Evolutionary conservation across 2,113 vertebrate genomes (phyloP), one percentile per base, ranked within the genome.

Genomic region (Epinephelus cyanopodus): DNA sequence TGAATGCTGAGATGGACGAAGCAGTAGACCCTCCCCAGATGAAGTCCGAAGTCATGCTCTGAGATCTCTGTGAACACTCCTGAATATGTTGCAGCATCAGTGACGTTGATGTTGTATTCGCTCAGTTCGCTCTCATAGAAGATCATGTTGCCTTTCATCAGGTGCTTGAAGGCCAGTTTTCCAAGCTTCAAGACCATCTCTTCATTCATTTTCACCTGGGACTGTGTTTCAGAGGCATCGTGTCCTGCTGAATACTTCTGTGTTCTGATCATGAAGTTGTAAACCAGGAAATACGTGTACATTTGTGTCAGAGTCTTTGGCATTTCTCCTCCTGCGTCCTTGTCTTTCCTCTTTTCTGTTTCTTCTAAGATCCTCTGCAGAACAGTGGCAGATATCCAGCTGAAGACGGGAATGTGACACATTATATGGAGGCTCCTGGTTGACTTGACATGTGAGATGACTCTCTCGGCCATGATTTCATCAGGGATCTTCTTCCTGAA

Each of bases 381-480:
- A 21, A 87, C 85, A 0, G 67, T 80, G 60, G 71, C 81, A 25
- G 77, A 61, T 29, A 87, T 87, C 77, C 81, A 83, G 65, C 85
- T 76, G 67, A 87, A 87, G 23, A 87, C 71, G 50, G 85, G 85
- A 27, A 87, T 80, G 33, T 87, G 67, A 42, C 85, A 87, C 85
- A 87, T 87, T 56, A 87, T 87, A 12, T 80, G 29, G 50, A 87
- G 76, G 50, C 81, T 87, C 61, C 76, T 78, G 25, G 4, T 60
- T 19, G 71, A 62, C 39, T 87, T 79, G 14, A 83, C 18, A 0
- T 84, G 81, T 9, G 53, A 65, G 61, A 79, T 82, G 69, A 85
- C 63, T 42, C 1, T 71, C 10, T 12, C 13, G 27, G 86, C 79
- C 75, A 82, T 56, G 27, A 66, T 53, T 47, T 74, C 33, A 74